Evolutionary conservation across 1,140 invertebrate genomes (phyloP).

Genomic region (Drosophila asahinai): DNA sequence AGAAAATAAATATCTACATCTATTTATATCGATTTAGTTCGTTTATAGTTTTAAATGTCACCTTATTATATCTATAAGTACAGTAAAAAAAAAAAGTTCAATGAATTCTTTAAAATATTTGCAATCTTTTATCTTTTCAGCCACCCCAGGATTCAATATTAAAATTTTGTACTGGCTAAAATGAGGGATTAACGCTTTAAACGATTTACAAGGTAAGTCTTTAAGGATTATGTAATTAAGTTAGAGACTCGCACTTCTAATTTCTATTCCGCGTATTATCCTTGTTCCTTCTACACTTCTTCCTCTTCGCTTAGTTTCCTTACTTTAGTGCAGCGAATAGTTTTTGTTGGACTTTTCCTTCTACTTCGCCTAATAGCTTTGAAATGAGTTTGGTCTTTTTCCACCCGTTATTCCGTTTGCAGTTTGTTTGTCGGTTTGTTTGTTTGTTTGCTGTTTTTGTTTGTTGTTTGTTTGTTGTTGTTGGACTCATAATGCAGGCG

Average conservation of each 20-base stretch:
- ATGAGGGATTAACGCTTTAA: slow-evolving; percentile 4
- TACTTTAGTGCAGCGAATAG: neutral
- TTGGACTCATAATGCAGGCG: slow-evolving; percentile 43
- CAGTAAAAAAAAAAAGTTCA: neutral
- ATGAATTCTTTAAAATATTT: neutral
- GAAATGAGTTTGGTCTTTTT: slow-evolving; percentile 75
- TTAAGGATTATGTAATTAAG: slow-evolving; percentile 27
- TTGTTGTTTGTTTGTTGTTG: slow-evolving; percentile 30
- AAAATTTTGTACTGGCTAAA: neutral
- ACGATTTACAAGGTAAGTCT: slow-evolving; percentile 6
- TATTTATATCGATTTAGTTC: too few species aligned
- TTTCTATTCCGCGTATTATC: slow-evolving; percentile 15
- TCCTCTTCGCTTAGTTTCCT: neutral
- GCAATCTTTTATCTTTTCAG: neutral
- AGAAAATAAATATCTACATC: too few species aligned
- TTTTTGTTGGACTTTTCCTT: slow-evolving; percentile 46
- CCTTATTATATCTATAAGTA: neutral
- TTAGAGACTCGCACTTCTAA: slow-evolving; percentile 10
- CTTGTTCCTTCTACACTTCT: neutral
- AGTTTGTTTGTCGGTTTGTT: slow-evolving; percentile 59
- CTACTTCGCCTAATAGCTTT: slow-evolving; percentile 71
- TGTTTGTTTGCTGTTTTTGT: slow-evolving; percentile 43
- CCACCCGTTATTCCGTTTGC: slow-evolving; percentile 33
- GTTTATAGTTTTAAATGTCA: neutral
- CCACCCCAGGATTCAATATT: neutral